Conservation (phyloP, 1,140 invertebrate genomes). For the Sarcophaga peregrina region DNA sequence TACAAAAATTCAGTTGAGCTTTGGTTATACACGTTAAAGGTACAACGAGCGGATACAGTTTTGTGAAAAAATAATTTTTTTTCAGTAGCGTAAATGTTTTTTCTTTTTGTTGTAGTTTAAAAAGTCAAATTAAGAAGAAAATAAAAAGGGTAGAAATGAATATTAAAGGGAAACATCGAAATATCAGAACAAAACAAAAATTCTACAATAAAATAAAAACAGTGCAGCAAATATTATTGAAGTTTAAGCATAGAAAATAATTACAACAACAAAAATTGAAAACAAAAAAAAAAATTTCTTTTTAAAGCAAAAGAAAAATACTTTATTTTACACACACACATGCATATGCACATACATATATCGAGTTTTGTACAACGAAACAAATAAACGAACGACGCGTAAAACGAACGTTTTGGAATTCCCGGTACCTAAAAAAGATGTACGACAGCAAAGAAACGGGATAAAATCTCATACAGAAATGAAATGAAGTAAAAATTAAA, state of each 20-base stretch:
- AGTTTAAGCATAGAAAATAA: not conserved
- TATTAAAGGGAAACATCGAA: not conserved
- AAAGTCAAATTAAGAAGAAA: too few relatives aligned
- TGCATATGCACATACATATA: not conserved
- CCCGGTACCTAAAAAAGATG: constrained; percentile 25
- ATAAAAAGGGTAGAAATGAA: not conserved
- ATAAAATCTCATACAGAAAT: too few relatives aligned
- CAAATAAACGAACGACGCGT: constrained; percentile 16
- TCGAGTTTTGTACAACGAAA: not conserved
- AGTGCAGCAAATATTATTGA: not conserved
- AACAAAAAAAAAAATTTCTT: not conserved
- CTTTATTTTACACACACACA: too few relatives aligned
- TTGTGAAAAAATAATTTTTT: not conserved
- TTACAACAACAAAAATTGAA: not conserved
- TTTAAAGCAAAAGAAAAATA: not conserved
- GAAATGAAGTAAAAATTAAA: not conserved
- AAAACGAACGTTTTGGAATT: constrained; percentile 30
- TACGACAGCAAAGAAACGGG: too few relatives aligned
- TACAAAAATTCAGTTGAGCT: constrained; percentile 46
- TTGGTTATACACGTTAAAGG: constrained; percentile 44
- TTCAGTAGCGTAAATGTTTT: too few relatives aligned
- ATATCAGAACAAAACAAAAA: not conserved
- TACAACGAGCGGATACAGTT: constrained; percentile 32
- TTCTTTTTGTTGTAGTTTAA: too few relatives aligned
- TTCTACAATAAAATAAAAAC: not conserved